A percentile compares a stretch with the other conserved stretches of the same genome.
Evolutionary conservation across 2,113 vertebrate species (phyloP).

Genomic region (Plecotus auritus): DNA sequence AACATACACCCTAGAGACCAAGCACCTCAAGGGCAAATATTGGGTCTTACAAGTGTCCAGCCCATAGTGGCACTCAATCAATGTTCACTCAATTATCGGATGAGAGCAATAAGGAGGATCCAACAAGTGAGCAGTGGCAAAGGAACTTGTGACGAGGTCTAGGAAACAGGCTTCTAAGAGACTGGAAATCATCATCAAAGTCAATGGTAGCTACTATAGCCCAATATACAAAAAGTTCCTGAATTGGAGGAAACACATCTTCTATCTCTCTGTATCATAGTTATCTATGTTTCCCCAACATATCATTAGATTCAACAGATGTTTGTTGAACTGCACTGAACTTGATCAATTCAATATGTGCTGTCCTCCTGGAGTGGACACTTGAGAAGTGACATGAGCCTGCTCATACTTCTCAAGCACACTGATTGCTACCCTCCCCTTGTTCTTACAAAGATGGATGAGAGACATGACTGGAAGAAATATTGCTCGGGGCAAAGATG

Average conservation of each 20-base stretch:
- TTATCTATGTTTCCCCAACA: neutral
- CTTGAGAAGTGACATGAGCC: neutral
- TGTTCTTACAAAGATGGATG: neutral
- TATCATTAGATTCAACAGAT: neutral
- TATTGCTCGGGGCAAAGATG: neutral
- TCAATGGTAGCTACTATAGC: neutral
- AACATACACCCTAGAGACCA: fast-evolving
- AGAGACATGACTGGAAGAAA: neutral
- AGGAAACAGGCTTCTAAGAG: neutral
- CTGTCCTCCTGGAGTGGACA: neutral
- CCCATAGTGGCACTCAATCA: neutral
- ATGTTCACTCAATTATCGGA: neutral
- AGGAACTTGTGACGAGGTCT: neutral
- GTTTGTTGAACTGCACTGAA: neutral
- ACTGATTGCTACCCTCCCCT: neutral
- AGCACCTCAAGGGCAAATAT: neutral
- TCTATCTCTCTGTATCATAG: neutral
- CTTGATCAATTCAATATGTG: neutral
- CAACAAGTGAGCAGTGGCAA: neutral
- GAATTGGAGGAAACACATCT: neutral
- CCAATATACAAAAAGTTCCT: neutral
- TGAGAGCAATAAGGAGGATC: neutral
- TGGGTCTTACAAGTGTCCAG: neutral
- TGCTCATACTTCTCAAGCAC: neutral
- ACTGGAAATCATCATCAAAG: neutral